Evolutionary conservation across 2,797 vertebrate species (phyloP).

Genomic region (Coracias cyanogaster): DNA sequence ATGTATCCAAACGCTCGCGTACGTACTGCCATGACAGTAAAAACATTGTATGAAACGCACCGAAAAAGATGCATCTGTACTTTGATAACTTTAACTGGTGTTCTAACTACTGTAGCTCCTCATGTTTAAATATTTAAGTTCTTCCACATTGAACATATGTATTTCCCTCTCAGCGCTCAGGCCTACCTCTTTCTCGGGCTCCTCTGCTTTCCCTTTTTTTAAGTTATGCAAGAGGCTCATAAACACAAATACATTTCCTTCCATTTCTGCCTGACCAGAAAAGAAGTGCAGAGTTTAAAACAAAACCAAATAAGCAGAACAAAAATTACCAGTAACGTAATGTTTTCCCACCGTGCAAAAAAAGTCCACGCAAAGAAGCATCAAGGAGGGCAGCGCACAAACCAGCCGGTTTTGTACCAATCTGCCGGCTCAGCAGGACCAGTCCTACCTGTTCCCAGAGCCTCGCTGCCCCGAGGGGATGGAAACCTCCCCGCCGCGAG

Average conservation of each 20-base stretch:
- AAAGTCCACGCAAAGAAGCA: background rate
- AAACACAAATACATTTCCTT: background rate
- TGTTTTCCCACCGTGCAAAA: background rate
- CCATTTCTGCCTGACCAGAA: background rate
- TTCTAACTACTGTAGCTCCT: background rate
- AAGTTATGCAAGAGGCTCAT: background rate
- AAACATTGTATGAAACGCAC: background rate
- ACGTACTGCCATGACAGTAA: rapidly evolving
- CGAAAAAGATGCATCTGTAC: background rate
- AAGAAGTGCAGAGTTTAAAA: background rate
- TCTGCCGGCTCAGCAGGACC: conserved; percentile 37
- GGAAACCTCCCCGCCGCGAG: background rate
- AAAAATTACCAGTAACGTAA: background rate
- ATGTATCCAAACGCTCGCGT: background rate
- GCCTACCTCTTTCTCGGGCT: background rate
- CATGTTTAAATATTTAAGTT: background rate
- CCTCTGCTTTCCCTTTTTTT: background rate
- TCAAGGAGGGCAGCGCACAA: background rate
- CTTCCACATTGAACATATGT: background rate
- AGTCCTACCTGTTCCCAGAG: conserved; percentile 56
- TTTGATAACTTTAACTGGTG: background rate
- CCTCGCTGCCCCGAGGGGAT: background rate
- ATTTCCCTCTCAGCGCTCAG: background rate
- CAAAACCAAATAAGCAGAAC: background rate
- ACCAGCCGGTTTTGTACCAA: background rate